Conservation (phyloP, 2,113 vertebrate species). For the Phocoena sinus region DNA sequence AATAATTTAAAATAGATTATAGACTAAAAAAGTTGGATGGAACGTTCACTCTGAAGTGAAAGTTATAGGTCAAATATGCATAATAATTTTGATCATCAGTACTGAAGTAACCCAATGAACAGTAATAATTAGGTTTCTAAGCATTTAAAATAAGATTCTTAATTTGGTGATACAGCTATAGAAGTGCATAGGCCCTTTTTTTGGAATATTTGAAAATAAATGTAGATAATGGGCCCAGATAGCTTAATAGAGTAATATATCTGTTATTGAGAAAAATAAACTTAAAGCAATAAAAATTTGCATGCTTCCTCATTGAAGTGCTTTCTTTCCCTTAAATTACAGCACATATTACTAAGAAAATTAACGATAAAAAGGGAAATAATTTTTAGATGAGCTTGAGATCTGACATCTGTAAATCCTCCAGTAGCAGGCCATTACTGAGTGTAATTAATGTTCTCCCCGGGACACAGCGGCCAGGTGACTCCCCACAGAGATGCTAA, state of each 20-base stretch:
- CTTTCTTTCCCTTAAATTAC: not conserved
- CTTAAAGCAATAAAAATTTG: not conserved
- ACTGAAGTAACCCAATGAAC: not conserved
- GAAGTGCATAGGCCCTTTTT: not conserved
- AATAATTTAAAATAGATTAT: slow-evolving; percentile 24
- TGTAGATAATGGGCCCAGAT: not conserved
- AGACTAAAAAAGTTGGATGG: not conserved
- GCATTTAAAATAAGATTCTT: not conserved
- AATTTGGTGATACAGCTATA: not conserved
- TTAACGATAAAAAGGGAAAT: not conserved
- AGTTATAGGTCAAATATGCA: not conserved
- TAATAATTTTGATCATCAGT: not conserved
- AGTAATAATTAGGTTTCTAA: not conserved
- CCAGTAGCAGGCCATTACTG: not conserved
- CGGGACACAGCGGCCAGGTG: not conserved
- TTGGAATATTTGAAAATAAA: not conserved
- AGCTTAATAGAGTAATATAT: not conserved
- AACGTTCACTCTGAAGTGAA: not conserved
- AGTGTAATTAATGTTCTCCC: slow-evolving; percentile 26
- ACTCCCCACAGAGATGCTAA: slow-evolving; percentile 27
- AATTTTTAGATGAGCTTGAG: not conserved
- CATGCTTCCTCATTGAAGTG: not conserved
- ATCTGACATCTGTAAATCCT: not conserved
- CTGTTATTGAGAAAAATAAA: not conserved
- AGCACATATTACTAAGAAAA: not conserved